Evolutionary conservation across 2,113 vertebrate genomes (phyloP).

Genomic region (Neolamprologus kungweensis): DNA sequence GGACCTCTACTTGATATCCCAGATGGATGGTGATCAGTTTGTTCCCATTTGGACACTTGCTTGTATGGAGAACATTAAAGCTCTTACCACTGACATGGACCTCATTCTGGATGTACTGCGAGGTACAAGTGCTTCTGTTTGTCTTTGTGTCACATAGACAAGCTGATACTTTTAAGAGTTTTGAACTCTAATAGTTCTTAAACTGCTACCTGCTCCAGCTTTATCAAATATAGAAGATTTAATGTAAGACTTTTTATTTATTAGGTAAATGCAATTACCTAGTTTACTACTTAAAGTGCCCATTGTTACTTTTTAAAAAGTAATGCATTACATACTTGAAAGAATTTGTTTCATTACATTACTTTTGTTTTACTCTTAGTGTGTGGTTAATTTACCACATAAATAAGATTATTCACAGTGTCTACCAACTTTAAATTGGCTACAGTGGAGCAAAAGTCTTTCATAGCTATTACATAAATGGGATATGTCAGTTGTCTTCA

Average conservation of each 20-base stretch:
- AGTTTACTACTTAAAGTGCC: neutral
- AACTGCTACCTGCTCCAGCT: neutral
- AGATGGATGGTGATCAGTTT: slow-evolving; percentile 98
- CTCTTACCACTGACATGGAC: slow-evolving; percentile 87
- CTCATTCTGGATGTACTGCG: slow-evolving; percentile 90
- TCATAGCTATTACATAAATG: neutral
- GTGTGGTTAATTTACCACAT: neutral
- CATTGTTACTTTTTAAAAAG: neutral
- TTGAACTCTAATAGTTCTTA: neutral
- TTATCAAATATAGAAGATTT: neutral
- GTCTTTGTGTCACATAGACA: neutral
- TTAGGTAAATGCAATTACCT: neutral
- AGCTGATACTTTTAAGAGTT: neutral
- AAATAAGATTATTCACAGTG: neutral
- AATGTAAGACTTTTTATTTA: neutral
- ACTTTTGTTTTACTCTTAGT: neutral
- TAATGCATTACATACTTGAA: neutral
- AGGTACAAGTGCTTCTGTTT: slow-evolving; percentile 31
- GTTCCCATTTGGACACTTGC: slow-evolving; percentile 95
- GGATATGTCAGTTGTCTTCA: neutral
- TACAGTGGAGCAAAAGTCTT: neutral
- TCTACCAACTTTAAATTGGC: neutral
- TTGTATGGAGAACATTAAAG: slow-evolving; percentile 95
- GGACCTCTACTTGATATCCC: slow-evolving; percentile 96
- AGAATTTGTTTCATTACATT: neutral